Percentiles rank a stretch among this genome's conserved stretches.
Conservation (phyloP, 2,888 invertebrate species). For the Stenichneumon culpator region DNA sequence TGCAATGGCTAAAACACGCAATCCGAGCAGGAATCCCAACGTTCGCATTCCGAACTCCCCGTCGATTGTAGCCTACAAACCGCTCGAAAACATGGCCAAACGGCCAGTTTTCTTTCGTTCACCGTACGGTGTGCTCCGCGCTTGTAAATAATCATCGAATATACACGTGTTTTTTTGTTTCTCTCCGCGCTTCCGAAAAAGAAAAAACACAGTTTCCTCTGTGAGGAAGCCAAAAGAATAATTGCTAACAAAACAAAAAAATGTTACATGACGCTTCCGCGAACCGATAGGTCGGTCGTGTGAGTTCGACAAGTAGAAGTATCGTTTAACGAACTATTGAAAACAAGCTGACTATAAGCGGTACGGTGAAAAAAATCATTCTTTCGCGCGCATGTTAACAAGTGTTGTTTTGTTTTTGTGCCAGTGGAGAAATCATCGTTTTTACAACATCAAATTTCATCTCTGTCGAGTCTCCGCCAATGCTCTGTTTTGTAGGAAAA, state of each 20-base stretch:
- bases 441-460: background rate
- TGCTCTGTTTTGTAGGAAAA: background rate
- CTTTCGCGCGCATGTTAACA: background rate
- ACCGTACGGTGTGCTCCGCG: constrained; percentile 66
- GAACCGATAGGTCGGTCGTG: too few relatives aligned
- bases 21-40: constrained; percentile 68
- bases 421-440: background rate
- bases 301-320: too few relatives aligned
- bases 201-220: too few relatives aligned
- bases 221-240: too few relatives aligned
- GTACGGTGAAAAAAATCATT: background rate
- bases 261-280: background rate
- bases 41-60: constrained; percentile 61
- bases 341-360: background rate
- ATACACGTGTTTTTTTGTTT: background rate
- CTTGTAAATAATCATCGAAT: constrained; percentile 23
- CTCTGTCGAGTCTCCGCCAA: background rate
- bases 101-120: constrained; percentile 74
- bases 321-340: too few relatives aligned
- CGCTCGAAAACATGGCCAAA: constrained; percentile 71
- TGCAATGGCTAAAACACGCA: constrained; percentile 73
- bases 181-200: background rate
- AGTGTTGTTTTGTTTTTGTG: constrained; percentile 5
- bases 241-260: too few relatives aligned
- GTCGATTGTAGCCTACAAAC: constrained; percentile 69